Conservation (phyloP, 2,888 invertebrate genomes). For the Neuroscelio doddi region DNA sequence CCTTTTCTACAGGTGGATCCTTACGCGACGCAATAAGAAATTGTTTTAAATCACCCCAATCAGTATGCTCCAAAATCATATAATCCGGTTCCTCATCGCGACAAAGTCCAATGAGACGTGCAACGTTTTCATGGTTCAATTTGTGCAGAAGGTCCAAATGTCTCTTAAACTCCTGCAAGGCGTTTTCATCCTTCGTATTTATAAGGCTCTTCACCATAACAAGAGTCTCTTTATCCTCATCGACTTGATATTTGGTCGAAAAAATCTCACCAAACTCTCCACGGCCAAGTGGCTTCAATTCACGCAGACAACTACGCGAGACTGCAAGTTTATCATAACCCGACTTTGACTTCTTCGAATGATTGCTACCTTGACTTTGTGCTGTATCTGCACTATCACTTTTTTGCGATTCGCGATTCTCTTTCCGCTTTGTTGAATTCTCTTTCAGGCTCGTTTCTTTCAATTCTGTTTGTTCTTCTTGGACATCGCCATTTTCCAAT, state of each 20-base stretch:
- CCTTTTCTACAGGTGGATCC: constrained; percentile 43
- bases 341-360: constrained; percentile 77
- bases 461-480: constrained; percentile 71
- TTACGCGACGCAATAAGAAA: constrained; percentile 79
- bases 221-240: constrained; percentile 68
- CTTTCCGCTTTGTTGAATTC: constrained; percentile 60
- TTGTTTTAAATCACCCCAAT: constrained; percentile 96
- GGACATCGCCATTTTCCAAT: constrained; percentile 66
- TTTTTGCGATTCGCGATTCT: constrained; percentile 75
- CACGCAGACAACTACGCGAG: constrained; percentile 82
- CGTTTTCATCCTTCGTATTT: constrained; percentile 83
- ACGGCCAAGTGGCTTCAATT: constrained; percentile 78
- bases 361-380: constrained; percentile 75
- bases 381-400: constrained; percentile 81
- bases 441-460: constrained; percentile 70
- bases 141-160: constrained; percentile 91
- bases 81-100: constrained; percentile 89
- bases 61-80: constrained; percentile 91
- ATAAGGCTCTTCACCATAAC: constrained; percentile 84
- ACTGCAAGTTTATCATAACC: constrained; percentile 85
- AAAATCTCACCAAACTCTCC: constrained; percentile 95
- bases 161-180: constrained; percentile 87
- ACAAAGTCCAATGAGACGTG: constrained; percentile 85
- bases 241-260: constrained; percentile 78
- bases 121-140: constrained; percentile 87